These are phyloP conservation scores for Glaucopsyche alexis DNA, from an alignment of 2,888 invertebrate genomes.

Conservation along the genomic window DNA sequence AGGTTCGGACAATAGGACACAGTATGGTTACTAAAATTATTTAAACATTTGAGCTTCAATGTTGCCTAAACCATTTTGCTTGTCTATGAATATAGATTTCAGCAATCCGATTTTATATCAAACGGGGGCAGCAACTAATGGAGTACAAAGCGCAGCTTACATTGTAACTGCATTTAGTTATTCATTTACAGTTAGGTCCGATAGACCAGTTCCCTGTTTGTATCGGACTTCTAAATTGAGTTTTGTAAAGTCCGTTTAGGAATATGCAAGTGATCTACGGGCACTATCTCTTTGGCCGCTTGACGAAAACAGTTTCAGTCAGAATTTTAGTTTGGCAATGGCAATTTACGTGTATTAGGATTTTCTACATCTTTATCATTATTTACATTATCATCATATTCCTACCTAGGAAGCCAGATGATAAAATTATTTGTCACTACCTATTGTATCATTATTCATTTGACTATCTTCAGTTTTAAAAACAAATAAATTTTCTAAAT, in stretches of 20 bases:
- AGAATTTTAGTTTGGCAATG: neutral
- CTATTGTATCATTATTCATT: no score
- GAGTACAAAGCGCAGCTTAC: slow-evolving; percentile 16
- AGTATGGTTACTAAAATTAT: neutral
- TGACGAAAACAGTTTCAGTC: neutral
- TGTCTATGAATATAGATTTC: slow-evolving; percentile 2
- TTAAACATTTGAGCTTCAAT: neutral
- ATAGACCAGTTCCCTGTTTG: slow-evolving; percentile 17
- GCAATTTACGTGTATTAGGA: neutral
- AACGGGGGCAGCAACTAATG: neutral
- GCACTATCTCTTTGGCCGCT: neutral
- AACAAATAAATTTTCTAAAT: no score
- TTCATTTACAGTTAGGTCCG: slow-evolving; percentile 8
- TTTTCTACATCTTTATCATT: neutral
- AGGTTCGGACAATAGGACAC: neutral
- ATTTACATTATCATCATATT: neutral
- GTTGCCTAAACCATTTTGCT: neutral
- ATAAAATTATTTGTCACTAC: no score
- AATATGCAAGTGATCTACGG: neutral
- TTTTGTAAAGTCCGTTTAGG: slow-evolving; percentile 7
- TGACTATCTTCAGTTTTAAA: no score
- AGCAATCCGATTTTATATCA: neutral
- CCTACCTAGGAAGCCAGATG: neutral
- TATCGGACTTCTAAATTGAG: slow-evolving; percentile 13
- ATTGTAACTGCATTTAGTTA: slow-evolving; percentile 7